phyloP scores from a whole-genome alignment of 2,113 vertebrate genomes.

The Kobus ellipsiprymnus region DNA sequence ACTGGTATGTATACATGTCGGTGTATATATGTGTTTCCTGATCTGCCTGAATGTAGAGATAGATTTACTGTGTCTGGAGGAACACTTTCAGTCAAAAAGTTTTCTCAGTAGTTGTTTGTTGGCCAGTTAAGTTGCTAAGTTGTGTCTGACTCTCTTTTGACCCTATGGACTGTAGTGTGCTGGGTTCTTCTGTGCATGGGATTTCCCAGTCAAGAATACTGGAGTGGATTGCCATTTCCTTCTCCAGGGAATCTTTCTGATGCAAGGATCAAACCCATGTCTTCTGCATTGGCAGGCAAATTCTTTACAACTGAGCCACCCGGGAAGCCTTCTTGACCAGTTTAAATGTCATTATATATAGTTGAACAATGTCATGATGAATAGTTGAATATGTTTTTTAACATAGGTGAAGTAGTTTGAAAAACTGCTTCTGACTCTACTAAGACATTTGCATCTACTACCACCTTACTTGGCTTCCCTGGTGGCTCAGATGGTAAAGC shows the following conservation, averaged over 20 bases:
- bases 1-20: not conserved
- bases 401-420: not conserved
- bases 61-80: not conserved
- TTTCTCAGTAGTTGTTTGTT: not conserved
- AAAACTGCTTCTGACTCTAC: not conserved
- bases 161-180: not conserved
- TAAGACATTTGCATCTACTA: not conserved
- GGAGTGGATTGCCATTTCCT: not conserved
- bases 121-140: not conserved
- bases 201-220: not conserved
- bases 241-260: not conserved
- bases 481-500: not conserved
- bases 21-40: not conserved
- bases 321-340: not conserved
- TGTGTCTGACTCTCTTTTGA: not conserved
- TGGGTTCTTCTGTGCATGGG: not conserved
- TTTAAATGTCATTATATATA: not conserved
- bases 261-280: not conserved
- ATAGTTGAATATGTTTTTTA: not conserved
- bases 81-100: not conserved
- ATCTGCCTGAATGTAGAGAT: constrained; percentile 1
- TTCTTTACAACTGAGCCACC: not conserved
- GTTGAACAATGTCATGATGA: not conserved
- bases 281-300: not conserved
- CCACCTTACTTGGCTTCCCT: not conserved